A percentile compares a stretch with the other conserved stretches of the same genome.
Conservation (phyloP, 2,888 invertebrate genomes). For the Labia minor region DNA sequence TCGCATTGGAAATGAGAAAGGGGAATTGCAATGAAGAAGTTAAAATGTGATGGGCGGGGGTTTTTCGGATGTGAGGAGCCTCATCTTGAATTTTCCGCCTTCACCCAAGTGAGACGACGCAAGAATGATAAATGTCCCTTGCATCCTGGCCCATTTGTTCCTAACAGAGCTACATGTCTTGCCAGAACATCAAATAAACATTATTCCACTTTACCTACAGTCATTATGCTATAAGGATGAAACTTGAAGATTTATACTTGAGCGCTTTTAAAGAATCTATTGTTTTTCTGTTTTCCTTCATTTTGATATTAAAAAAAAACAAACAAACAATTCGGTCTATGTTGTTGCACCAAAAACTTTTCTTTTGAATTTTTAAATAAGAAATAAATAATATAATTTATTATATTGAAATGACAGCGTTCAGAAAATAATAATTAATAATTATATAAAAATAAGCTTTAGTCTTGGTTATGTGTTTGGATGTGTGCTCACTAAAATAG, state of each 20-base stretch:
- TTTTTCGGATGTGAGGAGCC: background rate
- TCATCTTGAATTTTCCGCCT: background rate
- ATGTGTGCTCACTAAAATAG: too few relatives aligned
- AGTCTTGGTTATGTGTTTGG: too few relatives aligned
- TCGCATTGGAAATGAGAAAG: too few relatives aligned
- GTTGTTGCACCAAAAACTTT: too few relatives aligned
- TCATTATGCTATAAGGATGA: background rate
- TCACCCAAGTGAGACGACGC: slow-evolving; percentile 1
- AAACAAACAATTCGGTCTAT: too few relatives aligned
- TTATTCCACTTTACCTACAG: slow-evolving; percentile 5
- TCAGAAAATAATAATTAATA: too few relatives aligned
- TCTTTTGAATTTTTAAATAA: too few relatives aligned
- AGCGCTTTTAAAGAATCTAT: background rate
- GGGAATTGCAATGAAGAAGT: background rate
- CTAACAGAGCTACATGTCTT: slow-evolving; percentile 3
- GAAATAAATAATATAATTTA: too few relatives aligned
- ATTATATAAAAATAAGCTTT: too few relatives aligned
- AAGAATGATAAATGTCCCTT: slow-evolving; percentile 5
- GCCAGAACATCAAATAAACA: slow-evolving; percentile 8
- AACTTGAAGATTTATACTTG: background rate
- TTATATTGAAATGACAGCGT: too few relatives aligned
- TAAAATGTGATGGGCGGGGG: background rate
- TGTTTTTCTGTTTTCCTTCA: too few relatives aligned
- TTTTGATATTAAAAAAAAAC: too few relatives aligned
- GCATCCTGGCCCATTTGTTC: slow-evolving; percentile 8